Evolutionary conservation across 1,140 invertebrate genomes (phyloP), one percentile per base, ranked within the genome.

Genomic region (Andricus grossulariae): DNA sequence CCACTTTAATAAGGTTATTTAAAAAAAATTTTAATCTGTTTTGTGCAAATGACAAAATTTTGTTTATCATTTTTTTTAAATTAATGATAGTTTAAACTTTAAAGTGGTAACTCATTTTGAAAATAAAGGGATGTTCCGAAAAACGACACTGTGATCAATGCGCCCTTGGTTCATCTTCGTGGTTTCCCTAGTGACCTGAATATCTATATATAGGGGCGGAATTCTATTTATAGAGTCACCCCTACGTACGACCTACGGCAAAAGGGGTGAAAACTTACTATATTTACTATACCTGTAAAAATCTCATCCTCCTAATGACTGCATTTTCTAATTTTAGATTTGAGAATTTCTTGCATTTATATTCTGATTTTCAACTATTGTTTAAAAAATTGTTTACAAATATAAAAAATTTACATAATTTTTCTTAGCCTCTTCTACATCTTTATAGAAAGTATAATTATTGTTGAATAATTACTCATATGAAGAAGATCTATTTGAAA

Each of bases 171-270:
- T 88, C 76, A 72, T 75, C 83, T 82, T 85, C 71, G 72, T 76
- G 72, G 80, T 85, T 77, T 84, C 80, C 78, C 75, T 80, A 83
- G 72, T 88, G 85, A 90, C 88, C 86, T 83, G 80, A 86, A 88
- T 90, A 84, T 85, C 82, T 86, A 89, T 88, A 83, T 84, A 81
- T 85, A 88, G 82, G 78, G 76, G 71, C 60, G 79, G 71, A 60
- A 55, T 54, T 81, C 79, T 89, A 89, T 89, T 88, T 85, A 86
- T 89, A 89, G 84, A 88, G 86, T 80, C 83, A 86, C 83, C 87
- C 84, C 83, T 79, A 85, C 80, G 78, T 85, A 88, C 83, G 86
- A 88, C 85, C 85, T 78, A 78, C 72, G 73, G 57, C 77, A 75
- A 75, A 51, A 45, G 51, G 19, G 72, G 39, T 75, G 70, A 45